Evolutionary conservation across 2,797 vertebrate genomes (phyloP), one percentile per base, ranked within the genome.

Genomic region (Sebastes kiyomatsui): DNA sequence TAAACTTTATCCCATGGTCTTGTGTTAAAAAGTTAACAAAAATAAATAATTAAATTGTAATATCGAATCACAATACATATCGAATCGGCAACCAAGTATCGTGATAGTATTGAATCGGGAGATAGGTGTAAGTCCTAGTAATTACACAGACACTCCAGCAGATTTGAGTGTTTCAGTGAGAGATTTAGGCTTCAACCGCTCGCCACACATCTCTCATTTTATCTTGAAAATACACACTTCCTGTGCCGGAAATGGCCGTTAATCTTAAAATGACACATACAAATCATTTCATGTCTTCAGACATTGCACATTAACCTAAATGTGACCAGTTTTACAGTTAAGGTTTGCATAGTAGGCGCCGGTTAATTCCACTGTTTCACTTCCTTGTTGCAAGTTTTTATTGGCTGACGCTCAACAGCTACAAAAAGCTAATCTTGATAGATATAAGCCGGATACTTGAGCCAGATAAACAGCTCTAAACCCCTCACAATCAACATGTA

Each of bases 211-310:
- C 69, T 67, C 66, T 76, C 55, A 56, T 75, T 71, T 82, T 80
- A 82, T 78, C 77, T 65, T 27, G 1, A 81, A 79, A 61, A 84
- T 7, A 38, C 58, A 87, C 64, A 79, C 77, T 86, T 88, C 66
- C 72, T 54, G 18, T 35, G 16, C 72, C 25, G 23, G 62, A 83
- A 76, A 83, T 4, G 62, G 27, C 7, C n/a, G 6, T 38, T 71
- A 76, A 83, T 84, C 74, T 73, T 49, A 23, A 75, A 79, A 14
- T 9, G 35, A 72, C 56, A 79, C 23, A 65, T 55, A 77, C 9
- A 72, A 75, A 82, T 77, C 7, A 62, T 30, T 75, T 60, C 55
- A 75, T 42, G 8, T 5, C 20, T n/a, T 16, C 49, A 74, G n/a
- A 42, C 5, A 14, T 6, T 32, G 20, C 42, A 72, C 18, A 38